phyloP scores from a whole-genome alignment of 2,797 vertebrate species.

The Aeoliscus strigatus region DNA sequence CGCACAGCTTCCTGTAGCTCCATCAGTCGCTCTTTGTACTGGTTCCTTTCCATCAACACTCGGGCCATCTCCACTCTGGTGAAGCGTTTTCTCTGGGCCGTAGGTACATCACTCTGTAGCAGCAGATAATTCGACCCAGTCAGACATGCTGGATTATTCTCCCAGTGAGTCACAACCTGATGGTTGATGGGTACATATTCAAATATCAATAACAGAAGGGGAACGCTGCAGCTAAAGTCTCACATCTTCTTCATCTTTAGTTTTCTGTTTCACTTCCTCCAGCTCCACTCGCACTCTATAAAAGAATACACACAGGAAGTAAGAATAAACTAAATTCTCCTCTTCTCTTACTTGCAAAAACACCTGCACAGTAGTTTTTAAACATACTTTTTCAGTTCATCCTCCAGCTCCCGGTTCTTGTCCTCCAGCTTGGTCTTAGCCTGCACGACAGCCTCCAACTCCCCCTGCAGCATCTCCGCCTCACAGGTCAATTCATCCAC shows the following conservation, averaged over 20 bases:
- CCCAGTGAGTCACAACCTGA: no score
- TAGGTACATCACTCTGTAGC: slow-evolving; percentile 88
- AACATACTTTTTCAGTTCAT: slow-evolving; percentile 86
- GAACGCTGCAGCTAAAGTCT: no score
- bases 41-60: slow-evolving; percentile 97
- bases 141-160: no score
- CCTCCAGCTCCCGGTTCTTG: slow-evolving; percentile 89
- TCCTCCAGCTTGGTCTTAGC: slow-evolving; percentile 88
- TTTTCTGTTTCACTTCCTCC: slow-evolving; percentile 83
- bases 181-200: no score
- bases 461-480: slow-evolving; percentile 86
- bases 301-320: slow-evolving; percentile 8
- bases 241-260: slow-evolving; percentile 91
- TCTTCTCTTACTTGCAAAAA: no score
- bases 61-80: slow-evolving; percentile 96
- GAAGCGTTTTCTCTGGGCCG: slow-evolving; percentile 92
- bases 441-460: slow-evolving; percentile 84
- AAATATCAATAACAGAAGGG: no score
- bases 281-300: slow-evolving; percentile 84
- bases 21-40: slow-evolving; percentile 97
- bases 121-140: no score
- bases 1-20: slow-evolving; percentile 95
- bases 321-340: no score
- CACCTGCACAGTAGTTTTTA: no score
- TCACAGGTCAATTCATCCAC: slow-evolving; percentile 91